Base-by-base conservation (phyloP, 2,113 vertebrate genomes). In the Vulpes lagopus region DNA sequence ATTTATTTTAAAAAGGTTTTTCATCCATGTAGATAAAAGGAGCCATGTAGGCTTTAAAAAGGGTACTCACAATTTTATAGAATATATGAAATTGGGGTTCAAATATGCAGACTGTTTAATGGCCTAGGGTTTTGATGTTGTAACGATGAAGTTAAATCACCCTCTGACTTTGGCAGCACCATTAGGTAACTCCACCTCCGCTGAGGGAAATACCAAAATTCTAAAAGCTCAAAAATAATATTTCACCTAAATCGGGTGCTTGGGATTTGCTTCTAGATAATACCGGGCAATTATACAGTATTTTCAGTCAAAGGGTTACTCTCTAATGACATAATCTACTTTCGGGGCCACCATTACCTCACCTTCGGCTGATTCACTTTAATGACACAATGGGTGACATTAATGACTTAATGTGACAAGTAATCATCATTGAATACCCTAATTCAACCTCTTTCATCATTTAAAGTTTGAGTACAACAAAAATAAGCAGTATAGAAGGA, bases 271-370 rank as follows among this genome's bases (percentile, higher is more conserved):
- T 97, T 94, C 55, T 69, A n/a, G 62, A 60, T 86, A 19, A 80
- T 71, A 94, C 32, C 62, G n/a, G 23, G 35, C 60, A 85, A 35
- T 30, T 35, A 85, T 53, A 81, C 11, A 86, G 78, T 93, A 89
- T 73, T 85, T 53, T 95, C 65, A 53, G 30, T 38, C 60, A 80
- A 96, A 90, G 32, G 10, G 43, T 93, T 59, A 88, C 81, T 97
- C 51, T 92, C 20, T 81, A 85, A 78, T 91, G 78, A 94, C 85
- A 81, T 71, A 94, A 91, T 94, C 71, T 73, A 62, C 38, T 93
- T 96, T 78, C 86, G 23, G 17, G 38, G 19, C 53, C 11, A 8
- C n/a, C 27, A 94, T 95, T 96, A 95, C 89, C 93, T 98, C 96
- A 93, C 55, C 82, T 88, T 59, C 91, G 95, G 67, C 30, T 90